Percentiles rank a stretch among this genome's conserved stretches.
phyloP scores from a whole-genome alignment of 2,113 vertebrate species.

The Monopterus albus region DNA sequence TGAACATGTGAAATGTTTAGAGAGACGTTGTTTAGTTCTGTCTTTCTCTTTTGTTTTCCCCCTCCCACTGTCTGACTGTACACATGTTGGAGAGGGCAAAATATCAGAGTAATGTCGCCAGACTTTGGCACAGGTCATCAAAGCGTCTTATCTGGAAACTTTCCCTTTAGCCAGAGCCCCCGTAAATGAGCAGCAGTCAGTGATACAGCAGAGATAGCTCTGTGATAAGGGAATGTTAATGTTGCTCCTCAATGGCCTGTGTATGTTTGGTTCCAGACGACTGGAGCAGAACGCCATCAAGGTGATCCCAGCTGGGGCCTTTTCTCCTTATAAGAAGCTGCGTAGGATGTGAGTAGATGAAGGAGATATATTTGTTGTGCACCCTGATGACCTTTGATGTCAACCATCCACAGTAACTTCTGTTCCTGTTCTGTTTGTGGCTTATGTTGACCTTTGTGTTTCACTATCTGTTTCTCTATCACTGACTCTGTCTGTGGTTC shows the following conservation, averaged over 20 bases:
- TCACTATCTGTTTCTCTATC: slow-evolving; percentile 15
- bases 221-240: slow-evolving; percentile 63
- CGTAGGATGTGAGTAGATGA: slow-evolving; percentile 92
- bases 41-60: slow-evolving; percentile 18
- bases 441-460: slow-evolving; percentile 11
- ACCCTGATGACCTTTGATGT: too few relatives aligned
- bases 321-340: slow-evolving; percentile 97
- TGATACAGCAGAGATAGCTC: slow-evolving; percentile 42
- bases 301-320: slow-evolving; percentile 95
- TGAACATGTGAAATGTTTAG: slow-evolving; percentile 57
- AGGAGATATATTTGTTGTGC: slow-evolving; percentile 39
- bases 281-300: slow-evolving; percentile 99
- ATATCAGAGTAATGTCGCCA: slow-evolving; percentile 62
- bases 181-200: slow-evolving; percentile 46
- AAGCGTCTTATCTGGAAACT: slow-evolving; percentile 67
- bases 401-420: slow-evolving; percentile 18
- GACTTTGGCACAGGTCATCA: slow-evolving; percentile 60
- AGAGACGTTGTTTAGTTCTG: slow-evolving; percentile 36
- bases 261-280: slow-evolving; percentile 87
- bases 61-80: slow-evolving; percentile 5
- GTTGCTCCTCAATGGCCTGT: slow-evolving; percentile 64
- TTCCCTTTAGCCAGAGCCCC: slow-evolving; percentile 46
- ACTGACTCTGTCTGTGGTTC: not conserved
- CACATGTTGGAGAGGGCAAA: slow-evolving; percentile 50
- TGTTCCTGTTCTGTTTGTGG: slow-evolving; percentile 12